Evolutionary conservation across 2,797 vertebrate species (phyloP).

Genomic region (Vultur gryphus): DNA sequence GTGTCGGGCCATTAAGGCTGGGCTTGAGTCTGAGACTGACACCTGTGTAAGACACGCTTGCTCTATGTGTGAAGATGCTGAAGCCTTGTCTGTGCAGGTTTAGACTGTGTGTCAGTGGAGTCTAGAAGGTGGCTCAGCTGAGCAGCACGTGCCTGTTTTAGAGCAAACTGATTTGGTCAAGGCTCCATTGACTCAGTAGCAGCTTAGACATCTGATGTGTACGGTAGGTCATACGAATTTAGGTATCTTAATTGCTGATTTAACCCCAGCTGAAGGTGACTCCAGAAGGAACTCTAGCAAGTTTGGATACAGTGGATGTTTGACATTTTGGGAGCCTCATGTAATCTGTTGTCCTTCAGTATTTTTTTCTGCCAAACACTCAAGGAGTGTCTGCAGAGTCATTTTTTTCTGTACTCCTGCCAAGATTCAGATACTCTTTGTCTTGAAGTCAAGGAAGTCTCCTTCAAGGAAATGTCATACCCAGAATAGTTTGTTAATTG

Average conservation of each 20-base stretch:
- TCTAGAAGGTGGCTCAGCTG: background rate
- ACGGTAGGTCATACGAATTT: rapidly evolving
- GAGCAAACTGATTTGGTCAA: background rate
- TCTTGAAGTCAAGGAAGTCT: background rate
- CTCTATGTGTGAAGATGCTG: background rate
- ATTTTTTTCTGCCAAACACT: background rate
- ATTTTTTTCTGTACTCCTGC: background rate
- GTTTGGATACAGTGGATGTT: background rate
- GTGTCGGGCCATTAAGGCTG: background rate
- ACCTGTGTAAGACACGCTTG: rapidly evolving
- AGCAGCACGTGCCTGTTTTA: background rate
- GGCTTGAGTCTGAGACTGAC: background rate
- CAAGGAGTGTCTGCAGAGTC: background rate
- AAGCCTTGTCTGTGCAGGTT: background rate
- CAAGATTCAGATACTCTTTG: background rate
- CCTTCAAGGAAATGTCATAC: background rate
- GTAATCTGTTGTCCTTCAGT: background rate
- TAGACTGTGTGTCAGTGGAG: background rate
- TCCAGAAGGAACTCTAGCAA: background rate
- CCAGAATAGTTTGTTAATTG: background rate
- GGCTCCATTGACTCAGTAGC: background rate
- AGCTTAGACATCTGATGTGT: background rate
- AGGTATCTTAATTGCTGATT: background rate
- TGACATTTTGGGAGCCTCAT: background rate
- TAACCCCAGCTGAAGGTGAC: background rate